phyloP scores from a whole-genome alignment of 2,888 invertebrate genomes.

The Lingula anatina region DNA sequence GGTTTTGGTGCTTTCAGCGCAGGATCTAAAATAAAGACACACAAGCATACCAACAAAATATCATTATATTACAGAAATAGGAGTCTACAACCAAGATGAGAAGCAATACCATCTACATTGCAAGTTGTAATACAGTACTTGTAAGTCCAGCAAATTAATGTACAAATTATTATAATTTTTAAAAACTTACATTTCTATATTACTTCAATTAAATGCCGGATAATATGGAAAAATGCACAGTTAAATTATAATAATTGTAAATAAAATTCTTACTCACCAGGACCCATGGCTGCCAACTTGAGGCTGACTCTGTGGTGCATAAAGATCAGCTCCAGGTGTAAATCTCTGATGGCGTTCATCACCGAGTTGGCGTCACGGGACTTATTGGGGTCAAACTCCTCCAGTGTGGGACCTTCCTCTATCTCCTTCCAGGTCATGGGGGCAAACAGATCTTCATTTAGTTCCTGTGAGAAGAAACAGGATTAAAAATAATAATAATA shows the following conservation, averaged over 20 bases:
- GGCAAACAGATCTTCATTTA: slow-evolving; percentile 38
- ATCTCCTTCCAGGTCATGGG: slow-evolving; percentile 14
- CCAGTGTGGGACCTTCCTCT: slow-evolving; percentile 1
- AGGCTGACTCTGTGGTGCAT: slow-evolving; percentile 48
- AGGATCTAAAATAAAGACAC: slow-evolving; percentile 13
- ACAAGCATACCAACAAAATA: too few species aligned
- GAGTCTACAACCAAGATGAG: too few species aligned
- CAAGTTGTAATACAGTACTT: too few species aligned
- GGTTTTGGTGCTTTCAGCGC: slow-evolving; percentile 20
- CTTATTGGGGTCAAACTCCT: slow-evolving; percentile 12
- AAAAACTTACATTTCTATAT: too few species aligned
- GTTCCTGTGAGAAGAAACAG: slow-evolving; percentile 22
- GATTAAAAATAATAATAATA: slow-evolving; percentile 1
- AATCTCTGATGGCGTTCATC: slow-evolving; percentile 46
- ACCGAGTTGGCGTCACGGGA: slow-evolving; percentile 32
- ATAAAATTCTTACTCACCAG: slow-evolving; percentile 19
- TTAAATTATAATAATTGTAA: too few species aligned
- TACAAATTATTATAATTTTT: too few species aligned
- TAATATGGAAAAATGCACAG: too few species aligned
- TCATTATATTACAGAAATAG: too few species aligned
- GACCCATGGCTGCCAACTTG: slow-evolving; percentile 34
- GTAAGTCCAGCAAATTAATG: too few species aligned
- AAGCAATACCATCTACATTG: too few species aligned
- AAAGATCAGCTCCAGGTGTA: slow-evolving; percentile 47
- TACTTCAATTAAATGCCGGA: too few species aligned